Conservation (phyloP, 1,140 invertebrate species). For the Diorhabda sublineata region DNA sequence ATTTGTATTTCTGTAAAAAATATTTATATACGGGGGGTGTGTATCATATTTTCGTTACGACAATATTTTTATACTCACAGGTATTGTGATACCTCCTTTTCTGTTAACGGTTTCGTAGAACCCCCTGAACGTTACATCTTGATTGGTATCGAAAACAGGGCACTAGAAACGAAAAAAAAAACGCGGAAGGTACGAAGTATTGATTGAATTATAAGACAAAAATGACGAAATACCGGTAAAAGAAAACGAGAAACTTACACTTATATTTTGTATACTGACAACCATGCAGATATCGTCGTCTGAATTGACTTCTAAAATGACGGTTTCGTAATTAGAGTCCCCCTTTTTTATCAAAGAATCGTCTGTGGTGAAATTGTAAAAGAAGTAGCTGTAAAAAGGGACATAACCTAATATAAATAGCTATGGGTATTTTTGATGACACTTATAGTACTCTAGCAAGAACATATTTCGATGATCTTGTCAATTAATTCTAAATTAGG, state of each 20-base stretch:
- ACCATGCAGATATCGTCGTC: slow-evolving; percentile 63
- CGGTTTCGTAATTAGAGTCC: slow-evolving; percentile 51
- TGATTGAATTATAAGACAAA: no score
- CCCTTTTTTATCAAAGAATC: slow-evolving; percentile 49
- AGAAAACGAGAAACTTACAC: slow-evolving; percentile 52
- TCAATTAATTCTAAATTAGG: no score
- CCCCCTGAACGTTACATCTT: slow-evolving; percentile 66
- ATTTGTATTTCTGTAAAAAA: slow-evolving; percentile 57
- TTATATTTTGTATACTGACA: slow-evolving; percentile 69
- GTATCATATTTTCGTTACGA: neutral
- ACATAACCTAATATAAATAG: no score
- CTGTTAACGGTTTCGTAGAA: slow-evolving; percentile 69
- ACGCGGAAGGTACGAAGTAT: neutral
- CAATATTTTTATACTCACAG: slow-evolving; percentile 49
- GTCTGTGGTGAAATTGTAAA: slow-evolving; percentile 51
- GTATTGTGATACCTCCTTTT: slow-evolving; percentile 66
- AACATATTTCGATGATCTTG: no score
- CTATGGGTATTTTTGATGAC: no score
- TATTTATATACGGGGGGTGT: neutral
- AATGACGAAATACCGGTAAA: neutral
- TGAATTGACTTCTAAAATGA: slow-evolving; percentile 63
- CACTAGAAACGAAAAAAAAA: slow-evolving; percentile 55
- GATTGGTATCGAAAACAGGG: slow-evolving; percentile 70
- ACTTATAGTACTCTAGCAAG: no score
- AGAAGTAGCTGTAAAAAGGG: slow-evolving; percentile 36